Conservation (phyloP, 2,797 vertebrate genomes). For the Dryobates pubescens region DNA sequence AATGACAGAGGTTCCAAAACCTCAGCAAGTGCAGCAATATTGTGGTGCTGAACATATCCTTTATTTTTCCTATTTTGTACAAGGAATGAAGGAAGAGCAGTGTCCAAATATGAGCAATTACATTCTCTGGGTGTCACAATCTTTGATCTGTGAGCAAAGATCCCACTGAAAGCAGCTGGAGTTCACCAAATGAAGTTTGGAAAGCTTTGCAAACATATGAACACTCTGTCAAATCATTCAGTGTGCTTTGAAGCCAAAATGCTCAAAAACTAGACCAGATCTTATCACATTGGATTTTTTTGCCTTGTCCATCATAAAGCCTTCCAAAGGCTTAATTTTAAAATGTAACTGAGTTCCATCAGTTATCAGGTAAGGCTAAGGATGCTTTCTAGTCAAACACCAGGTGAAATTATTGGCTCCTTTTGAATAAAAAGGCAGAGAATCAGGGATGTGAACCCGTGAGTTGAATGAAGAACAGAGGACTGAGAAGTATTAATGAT, state of each 20-base stretch:
- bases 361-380: not conserved
- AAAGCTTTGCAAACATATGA: not conserved
- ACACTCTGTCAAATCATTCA: constrained; percentile 24
- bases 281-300: not conserved
- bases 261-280: not conserved
- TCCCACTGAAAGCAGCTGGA: constrained; percentile 24
- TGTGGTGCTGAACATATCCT: not conserved
- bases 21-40: not conserved
- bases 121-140: not conserved
- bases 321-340: not conserved
- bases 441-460: not conserved
- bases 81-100: constrained; percentile 27
- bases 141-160: constrained; percentile 22
- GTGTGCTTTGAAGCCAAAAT: not conserved
- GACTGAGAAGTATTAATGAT: not conserved
- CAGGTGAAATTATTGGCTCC: not conserved
- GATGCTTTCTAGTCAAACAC: not conserved
- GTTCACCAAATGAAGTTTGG: constrained; percentile 12
- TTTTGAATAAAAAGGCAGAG: not conserved
- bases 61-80: constrained; percentile 24
- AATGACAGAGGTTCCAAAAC: not conserved
- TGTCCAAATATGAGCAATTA: not conserved
- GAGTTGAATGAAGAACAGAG: not conserved
- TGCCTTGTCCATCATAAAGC: not conserved
- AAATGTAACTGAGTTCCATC: not conserved